Evolutionary conservation across 2,888 invertebrate species (phyloP), one percentile per base, ranked within the genome.

Genomic region (Cinara cedri): DNA sequence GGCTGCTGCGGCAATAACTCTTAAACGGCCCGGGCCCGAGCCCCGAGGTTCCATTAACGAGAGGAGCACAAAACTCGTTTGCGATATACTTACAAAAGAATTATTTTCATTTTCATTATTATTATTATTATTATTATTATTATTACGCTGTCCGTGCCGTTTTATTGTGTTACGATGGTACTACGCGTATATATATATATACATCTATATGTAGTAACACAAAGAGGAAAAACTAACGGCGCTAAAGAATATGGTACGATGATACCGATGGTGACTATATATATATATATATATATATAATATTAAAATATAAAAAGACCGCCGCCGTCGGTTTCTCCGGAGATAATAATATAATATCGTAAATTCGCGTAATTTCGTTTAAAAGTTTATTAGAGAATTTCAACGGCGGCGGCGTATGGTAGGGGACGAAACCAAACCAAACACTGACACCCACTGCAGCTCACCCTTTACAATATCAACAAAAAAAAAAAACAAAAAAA

Each of bases 261-360:
- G 46, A 13, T 46, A 10, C 46, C 10, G n/a, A 16, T n/a, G 9
- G 9, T 2, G 3, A 55, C 10, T 21, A 55, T 51, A 9, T 6
- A 0, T 51, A 46, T 16, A 51, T 51, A n/a, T n/a, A 51, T 51
- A 51, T 51, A n/a, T 51, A 51, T 51, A 51, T 10, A 21, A 11
- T 55, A 21, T 21, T 10, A 19, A 54, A 54, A 54, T 10, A 1
- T n/a, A 57, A 60, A 16, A 46, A 9, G 16, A 19, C 44, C 42
- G 16, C 1, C 16, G 34, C 34, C 34, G 34, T 9, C 0, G 1
- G 4, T 16, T 9, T 26, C n/a, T 26, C 4, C 10, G 9, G n/a
- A 72, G 60, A 72, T 49, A 26, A 60, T 72, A 72, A 72, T 46
- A 72, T 49, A 26, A 60, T 72, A 72, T 49, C 60, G n/a, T 72